Percentiles rank a stretch among this genome's conserved stretches.
These are phyloP conservation scores for Eurypyga helias DNA, from an alignment of 2,113 vertebrate species.

Conservation along the genomic window DNA sequence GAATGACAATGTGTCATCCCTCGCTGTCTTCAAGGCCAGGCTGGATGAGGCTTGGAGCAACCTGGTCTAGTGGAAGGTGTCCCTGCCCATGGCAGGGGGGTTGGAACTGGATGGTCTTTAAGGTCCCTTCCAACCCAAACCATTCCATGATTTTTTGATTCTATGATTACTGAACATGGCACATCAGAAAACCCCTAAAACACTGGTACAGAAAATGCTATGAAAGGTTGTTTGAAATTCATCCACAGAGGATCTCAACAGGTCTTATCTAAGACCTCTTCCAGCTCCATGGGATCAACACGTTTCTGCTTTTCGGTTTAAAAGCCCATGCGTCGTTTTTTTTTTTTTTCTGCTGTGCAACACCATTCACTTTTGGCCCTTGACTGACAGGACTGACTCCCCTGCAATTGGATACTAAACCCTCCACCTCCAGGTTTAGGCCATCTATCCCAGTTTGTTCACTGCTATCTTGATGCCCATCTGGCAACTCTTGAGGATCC, in stretches of 20 bases:
- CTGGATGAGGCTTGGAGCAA: no score
- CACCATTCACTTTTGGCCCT: background rate
- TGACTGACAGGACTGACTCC: background rate
- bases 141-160: no score
- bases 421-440: background rate
- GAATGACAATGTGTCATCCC: background rate
- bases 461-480: background rate
- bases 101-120: no score
- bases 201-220: background rate
- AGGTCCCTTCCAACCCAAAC: no score
- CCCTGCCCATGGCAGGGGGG: no score
- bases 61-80: no score
- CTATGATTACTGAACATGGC: background rate
- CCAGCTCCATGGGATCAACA: background rate
- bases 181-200: background rate
- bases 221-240: background rate
- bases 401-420: background rate
- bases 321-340: background rate
- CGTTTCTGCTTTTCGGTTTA: background rate
- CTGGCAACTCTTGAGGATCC: background rate
- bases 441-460: background rate
- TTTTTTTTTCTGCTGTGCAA: background rate
- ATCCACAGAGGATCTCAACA: fast-evolving
- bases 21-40: no score
- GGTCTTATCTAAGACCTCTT: background rate